Evolutionary conservation across 2,888 invertebrate genomes (phyloP).

Genomic region (Agrotis puta): DNA sequence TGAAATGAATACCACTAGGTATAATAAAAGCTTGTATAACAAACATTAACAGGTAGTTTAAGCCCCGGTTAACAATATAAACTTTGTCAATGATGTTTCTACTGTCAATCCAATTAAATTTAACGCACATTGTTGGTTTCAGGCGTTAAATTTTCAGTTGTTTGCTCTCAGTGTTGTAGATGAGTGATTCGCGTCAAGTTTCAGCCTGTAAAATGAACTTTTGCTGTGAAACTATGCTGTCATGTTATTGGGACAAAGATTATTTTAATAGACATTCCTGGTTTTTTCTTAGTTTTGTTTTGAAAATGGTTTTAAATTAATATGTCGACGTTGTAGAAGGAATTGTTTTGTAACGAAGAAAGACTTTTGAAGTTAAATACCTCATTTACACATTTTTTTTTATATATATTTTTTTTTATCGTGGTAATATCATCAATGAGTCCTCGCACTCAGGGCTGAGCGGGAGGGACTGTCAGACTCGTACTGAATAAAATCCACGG

Average conservation of each 20-base stretch:
- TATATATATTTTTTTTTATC: too few relatives aligned
- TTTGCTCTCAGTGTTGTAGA: conserved; percentile 46
- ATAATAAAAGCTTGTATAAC: conserved; percentile 32
- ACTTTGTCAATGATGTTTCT: conserved; percentile 40
- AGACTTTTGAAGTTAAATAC: too few relatives aligned
- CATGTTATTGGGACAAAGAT: conserved; percentile 40
- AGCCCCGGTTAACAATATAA: conserved; percentile 40
- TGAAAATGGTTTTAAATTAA: not conserved
- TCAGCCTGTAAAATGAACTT: conserved; percentile 74
- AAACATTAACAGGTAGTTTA: conserved; percentile 18
- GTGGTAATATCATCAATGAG: too few relatives aligned
- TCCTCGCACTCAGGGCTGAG: too few relatives aligned
- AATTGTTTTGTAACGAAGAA: too few relatives aligned
- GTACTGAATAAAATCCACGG: too few relatives aligned
- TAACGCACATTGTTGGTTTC: conserved; percentile 16
- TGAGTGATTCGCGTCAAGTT: conserved; percentile 58
- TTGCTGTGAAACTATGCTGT: conserved; percentile 72
- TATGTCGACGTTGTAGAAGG: too few relatives aligned
- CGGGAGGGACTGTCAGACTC: too few relatives aligned
- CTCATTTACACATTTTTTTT: too few relatives aligned
- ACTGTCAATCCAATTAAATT: conserved; percentile 55
- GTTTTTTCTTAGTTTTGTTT: not conserved
- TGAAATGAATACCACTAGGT: not conserved
- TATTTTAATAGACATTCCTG: conserved; percentile 8
- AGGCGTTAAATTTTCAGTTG: conserved; percentile 55